These are phyloP conservation scores for Paguma larvata DNA, from an alignment of 2,797 vertebrate species.

Conservation along the genomic window DNA sequence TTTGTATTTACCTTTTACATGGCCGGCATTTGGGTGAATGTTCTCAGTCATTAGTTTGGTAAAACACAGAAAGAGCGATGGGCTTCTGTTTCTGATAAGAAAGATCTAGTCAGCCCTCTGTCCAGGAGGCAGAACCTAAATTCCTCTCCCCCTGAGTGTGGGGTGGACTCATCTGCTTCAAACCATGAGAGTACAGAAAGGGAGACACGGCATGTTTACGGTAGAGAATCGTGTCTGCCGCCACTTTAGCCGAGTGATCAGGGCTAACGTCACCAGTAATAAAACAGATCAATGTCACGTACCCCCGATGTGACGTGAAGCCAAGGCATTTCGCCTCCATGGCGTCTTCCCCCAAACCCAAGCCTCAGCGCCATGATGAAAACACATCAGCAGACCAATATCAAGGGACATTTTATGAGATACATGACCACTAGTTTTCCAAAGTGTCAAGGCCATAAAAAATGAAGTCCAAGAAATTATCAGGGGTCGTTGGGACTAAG, in stretches of 20 bases:
- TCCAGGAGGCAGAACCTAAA: background rate
- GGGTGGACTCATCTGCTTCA: background rate
- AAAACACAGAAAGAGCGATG: conserved; percentile 91
- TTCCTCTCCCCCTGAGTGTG: background rate
- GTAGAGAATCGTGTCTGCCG: background rate
- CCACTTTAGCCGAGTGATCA: accelerated
- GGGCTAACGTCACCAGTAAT: accelerated
- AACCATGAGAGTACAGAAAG: background rate
- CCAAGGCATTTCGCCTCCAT: background rate
- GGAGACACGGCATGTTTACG: accelerated
- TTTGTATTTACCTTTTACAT: conserved; percentile 91
- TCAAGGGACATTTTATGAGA: background rate
- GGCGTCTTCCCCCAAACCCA: background rate
- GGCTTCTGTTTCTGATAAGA: conserved; percentile 86
- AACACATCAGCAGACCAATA: background rate
- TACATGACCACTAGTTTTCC: background rate
- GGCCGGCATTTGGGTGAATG: conserved; percentile 91
- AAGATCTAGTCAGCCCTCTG: background rate
- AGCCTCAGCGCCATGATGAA: background rate
- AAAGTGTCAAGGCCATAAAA: background rate
- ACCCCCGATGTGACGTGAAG: accelerated
- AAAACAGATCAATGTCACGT: accelerated
- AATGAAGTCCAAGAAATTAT: background rate
- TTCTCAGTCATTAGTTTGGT: conserved; percentile 92
- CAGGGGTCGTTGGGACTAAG: background rate